Conservation (phyloP, 2,113 vertebrate species). For the Setophaga petechia region DNA sequence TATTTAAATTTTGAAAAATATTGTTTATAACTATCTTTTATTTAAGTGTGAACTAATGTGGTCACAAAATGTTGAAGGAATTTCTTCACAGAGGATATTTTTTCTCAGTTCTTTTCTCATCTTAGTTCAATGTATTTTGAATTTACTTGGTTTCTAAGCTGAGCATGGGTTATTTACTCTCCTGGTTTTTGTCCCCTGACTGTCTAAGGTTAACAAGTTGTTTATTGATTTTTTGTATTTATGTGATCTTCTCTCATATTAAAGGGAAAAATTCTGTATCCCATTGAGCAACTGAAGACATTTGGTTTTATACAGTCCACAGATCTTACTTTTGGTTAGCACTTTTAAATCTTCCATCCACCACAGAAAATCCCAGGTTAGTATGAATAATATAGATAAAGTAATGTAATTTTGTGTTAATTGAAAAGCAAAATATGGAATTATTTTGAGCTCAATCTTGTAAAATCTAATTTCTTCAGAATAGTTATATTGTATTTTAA, state of each 20-base stretch:
- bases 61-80: neutral
- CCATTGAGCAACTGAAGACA: neutral
- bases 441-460: neutral
- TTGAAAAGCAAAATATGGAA: neutral
- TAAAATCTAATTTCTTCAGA: neutral
- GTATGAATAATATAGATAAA: neutral
- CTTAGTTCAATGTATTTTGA: neutral
- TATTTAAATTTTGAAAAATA: neutral
- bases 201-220: neutral
- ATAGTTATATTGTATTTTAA: neutral
- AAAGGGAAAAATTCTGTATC: neutral
- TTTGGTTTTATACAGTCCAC: neutral
- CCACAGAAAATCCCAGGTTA: neutral
- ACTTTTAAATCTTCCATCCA: neutral
- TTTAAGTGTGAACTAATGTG: neutral
- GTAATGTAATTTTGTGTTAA: neutral
- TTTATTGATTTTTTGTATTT: constrained; percentile 5
- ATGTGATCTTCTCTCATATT: neutral
- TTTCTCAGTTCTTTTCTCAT: neutral
- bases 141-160: neutral
- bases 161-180: neutral
- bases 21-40: neutral
- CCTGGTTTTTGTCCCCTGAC: rapidly evolving
- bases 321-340: neutral
- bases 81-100: neutral